Percentiles rank a stretch among this genome's conserved stretches.
These are phyloP conservation scores for Notarius quadriscutis DNA, from an alignment of 2,113 vertebrate genomes.

Conservation along the genomic window DNA sequence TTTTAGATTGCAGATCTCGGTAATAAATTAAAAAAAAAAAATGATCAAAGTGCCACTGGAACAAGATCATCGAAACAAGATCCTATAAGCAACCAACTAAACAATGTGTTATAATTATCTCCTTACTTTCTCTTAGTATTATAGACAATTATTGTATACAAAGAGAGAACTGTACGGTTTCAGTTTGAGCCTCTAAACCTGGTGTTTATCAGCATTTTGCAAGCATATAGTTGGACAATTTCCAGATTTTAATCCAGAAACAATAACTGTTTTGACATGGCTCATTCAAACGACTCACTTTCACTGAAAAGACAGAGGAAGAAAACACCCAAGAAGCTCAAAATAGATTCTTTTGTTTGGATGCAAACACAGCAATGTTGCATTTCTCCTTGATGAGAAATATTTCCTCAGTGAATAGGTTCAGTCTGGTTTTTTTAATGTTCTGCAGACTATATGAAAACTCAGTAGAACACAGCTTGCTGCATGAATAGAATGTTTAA, in stretches of 20 bases:
- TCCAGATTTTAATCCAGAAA: constrained; percentile 4
- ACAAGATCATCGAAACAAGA: not conserved
- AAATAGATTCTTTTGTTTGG: constrained; percentile 6
- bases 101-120: not conserved
- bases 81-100: not conserved
- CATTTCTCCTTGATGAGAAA: not conserved
- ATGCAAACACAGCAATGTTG: not conserved
- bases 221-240: not conserved
- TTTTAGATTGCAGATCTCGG: not conserved
- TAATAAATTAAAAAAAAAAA: not conserved
- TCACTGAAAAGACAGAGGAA: constrained; percentile 18
- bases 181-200: not conserved
- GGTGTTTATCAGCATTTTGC: not conserved
- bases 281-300: constrained; percentile 30
- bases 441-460: not conserved
- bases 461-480: not conserved
- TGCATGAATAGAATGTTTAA: constrained; percentile 20
- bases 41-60: not conserved
- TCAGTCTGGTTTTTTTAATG: not conserved
- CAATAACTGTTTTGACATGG: constrained; percentile 15
- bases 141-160: not conserved
- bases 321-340: constrained; percentile 7
- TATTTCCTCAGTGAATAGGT: not conserved
- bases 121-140: not conserved
- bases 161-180: not conserved